Evolutionary conservation across 2,888 invertebrate genomes (phyloP), one percentile per base, ranked within the genome.

Genomic region (Morinoia aosen): DNA sequence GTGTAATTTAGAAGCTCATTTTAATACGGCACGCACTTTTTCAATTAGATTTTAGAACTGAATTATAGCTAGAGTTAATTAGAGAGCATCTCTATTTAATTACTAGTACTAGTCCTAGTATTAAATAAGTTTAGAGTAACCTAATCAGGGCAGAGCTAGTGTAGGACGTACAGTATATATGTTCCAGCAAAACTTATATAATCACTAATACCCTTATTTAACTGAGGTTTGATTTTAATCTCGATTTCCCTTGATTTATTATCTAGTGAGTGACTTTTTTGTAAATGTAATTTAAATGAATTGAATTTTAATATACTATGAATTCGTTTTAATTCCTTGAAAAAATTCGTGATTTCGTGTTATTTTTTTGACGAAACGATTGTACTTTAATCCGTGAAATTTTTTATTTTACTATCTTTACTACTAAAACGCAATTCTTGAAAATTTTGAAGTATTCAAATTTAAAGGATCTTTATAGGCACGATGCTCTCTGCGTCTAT

Each of bases 91-190:
- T 93, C 93, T 93, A 57, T n/a, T 93, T 93, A 16, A 39, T 93
- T 93, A 14, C 93, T 93, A 93, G 93, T 57, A 33, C 93, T 93
- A 93, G 93, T 93, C 93, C 93, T 93, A 93, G 93, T 57, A 33
- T 93, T 93, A 48, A 93, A 25, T 93, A 56, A 57, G 40, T 39
- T 90, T 90, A 90, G 19, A 10, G 33, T 90, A 76, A 76, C 61
- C 61, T 61, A 61, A 61, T 19, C 19, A 61, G 61, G 12, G 19
- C 61, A 16, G 61, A n/a, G 76, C 25, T 76, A 76, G 76, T 76
- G 19, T 76, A 76, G 19, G 33, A 8, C 33, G 76, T n/a, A n/a
- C n/a, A n/a, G n/a, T n/a, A n/a, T 33, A 10, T 76, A 33, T 76
- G 76, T 76, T 0, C 25, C 25, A 33, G 33, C 33, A 33, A 76